These are phyloP conservation scores for Squalus acanthias DNA, from an alignment of 2,797 vertebrate species.

Conservation along the genomic window DNA sequence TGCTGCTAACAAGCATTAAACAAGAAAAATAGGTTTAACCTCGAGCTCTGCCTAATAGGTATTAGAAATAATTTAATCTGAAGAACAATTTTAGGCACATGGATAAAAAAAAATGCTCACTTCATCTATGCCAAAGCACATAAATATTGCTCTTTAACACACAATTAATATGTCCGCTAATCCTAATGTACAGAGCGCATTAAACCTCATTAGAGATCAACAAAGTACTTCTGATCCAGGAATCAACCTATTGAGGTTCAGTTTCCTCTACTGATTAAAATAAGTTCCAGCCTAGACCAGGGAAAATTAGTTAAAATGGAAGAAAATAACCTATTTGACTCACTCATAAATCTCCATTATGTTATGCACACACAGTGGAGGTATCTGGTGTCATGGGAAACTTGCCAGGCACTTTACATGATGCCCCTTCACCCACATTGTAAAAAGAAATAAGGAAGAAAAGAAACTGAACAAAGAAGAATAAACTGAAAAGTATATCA, in stretches of 20 bases:
- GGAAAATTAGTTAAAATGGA: neutral
- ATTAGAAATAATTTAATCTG: constrained; percentile 8
- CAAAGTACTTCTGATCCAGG: neutral
- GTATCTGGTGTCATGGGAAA: neutral
- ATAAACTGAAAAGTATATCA: neutral
- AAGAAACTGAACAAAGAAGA: neutral
- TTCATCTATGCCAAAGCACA: neutral
- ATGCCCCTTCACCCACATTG: neutral
- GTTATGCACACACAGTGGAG: neutral
- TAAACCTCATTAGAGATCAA: neutral
- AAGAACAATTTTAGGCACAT: neutral
- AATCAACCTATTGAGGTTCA: neutral
- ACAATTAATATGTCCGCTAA: neutral
- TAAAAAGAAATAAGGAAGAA: neutral
- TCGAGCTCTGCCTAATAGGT: neutral
- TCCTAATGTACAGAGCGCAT: neutral
- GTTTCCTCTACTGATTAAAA: neutral
- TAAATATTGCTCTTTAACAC: neutral
- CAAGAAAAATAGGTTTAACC: neutral
- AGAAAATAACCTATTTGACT: neutral
- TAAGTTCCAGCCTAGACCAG: neutral
- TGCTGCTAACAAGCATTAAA: neutral
- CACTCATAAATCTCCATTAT: neutral
- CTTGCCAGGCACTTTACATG: neutral
- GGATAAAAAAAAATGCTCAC: neutral